Percentiles rank a stretch among this genome's conserved stretches.
These are phyloP conservation scores for Cryptoblepharus egeriae DNA, from an alignment of 2,797 vertebrate species.

Conservation along the genomic window DNA sequence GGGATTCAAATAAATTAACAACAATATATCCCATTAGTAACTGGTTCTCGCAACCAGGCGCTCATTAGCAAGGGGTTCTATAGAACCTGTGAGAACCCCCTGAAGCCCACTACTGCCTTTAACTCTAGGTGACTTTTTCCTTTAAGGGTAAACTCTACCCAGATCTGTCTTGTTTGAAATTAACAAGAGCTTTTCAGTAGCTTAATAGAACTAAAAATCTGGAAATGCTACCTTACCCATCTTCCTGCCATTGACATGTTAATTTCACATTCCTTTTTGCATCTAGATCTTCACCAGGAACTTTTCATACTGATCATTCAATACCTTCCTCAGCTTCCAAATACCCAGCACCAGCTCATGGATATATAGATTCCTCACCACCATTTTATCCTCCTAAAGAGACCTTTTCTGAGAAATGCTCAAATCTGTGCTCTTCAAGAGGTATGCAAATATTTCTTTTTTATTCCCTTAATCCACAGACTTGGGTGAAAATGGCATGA, in stretches of 20 bases:
- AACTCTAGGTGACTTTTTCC: neutral
- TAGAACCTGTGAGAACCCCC: no score
- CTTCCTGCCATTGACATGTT: neutral
- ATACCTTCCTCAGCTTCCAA: constrained; percentile 13
- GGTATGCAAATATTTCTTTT: constrained; percentile 43
- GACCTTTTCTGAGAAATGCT: constrained; percentile 61
- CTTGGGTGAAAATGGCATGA: neutral
- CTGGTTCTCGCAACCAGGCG: no score
- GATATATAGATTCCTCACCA: constrained; percentile 22
- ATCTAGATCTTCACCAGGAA: constrained; percentile 36
- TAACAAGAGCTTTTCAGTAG: neutral
- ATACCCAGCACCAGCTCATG: neutral
- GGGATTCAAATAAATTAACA: no score
- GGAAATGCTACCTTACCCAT: neutral
- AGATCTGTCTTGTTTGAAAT: neutral
- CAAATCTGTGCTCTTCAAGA: constrained; percentile 64
- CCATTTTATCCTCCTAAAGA: constrained; percentile 55
- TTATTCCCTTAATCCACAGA: neutral
- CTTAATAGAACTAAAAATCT: neutral
- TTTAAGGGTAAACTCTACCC: neutral
- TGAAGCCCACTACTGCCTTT: no score
- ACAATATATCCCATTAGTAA: no score
- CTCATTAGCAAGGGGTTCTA: no score
- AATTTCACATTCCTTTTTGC: neutral
- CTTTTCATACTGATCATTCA: constrained; percentile 6